phyloP scores from a whole-genome alignment of 2,888 invertebrate species.

The Coelinius sp. region DNA sequence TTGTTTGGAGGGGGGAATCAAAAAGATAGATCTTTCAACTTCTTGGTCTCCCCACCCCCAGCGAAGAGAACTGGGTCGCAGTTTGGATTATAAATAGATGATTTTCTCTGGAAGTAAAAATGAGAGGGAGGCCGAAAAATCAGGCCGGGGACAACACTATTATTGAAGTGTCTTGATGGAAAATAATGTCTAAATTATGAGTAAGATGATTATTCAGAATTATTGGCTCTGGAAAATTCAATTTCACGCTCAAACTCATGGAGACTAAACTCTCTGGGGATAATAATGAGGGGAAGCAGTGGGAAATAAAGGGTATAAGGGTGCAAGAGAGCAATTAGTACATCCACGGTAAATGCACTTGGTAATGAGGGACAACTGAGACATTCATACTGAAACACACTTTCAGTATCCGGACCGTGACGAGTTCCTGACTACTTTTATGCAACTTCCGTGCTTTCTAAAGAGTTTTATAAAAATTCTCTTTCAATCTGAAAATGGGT shows the following conservation, averaged over 20 bases:
- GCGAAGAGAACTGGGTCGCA: constrained; percentile 58
- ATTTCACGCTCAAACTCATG: not conserved
- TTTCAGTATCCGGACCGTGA: constrained; percentile 54
- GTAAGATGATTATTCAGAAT: no score
- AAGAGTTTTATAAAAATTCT: not conserved
- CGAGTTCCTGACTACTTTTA: constrained; percentile 30
- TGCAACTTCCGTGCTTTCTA: constrained; percentile 27
- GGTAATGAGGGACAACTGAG: constrained; percentile 55
- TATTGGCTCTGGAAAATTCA: not conserved
- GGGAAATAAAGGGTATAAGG: not conserved
- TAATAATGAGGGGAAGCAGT: not conserved
- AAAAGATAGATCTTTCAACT: not conserved
- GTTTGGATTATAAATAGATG: constrained; percentile 63
- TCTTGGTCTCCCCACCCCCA: not conserved
- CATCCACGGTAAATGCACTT: constrained; percentile 56
- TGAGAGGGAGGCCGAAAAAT: constrained; percentile 49
- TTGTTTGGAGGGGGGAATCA: not conserved
- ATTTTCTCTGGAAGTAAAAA: constrained; percentile 49
- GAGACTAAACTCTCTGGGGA: not conserved
- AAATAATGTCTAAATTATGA: no score
- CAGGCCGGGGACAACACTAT: constrained; percentile 32
- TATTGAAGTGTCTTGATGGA: no score
- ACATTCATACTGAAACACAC: constrained; percentile 29
- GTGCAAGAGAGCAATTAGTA: constrained; percentile 57
- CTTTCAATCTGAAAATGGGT: not conserved